These are phyloP conservation scores for Congeria kusceri DNA, from an alignment of 2,888 invertebrate genomes.

Conservation along the genomic window DNA sequence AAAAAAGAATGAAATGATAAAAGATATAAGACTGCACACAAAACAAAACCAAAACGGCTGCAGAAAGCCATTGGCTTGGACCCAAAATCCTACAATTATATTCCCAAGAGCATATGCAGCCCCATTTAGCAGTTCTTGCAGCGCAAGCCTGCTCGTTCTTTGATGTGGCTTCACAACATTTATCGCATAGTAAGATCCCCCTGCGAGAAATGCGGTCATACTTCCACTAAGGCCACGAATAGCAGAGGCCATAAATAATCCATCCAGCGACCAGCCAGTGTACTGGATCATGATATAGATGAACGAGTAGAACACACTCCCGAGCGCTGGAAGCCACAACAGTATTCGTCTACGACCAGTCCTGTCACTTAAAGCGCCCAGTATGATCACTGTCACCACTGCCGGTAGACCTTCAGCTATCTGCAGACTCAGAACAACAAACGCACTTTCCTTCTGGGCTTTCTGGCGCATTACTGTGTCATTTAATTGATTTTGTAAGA, in stretches of 20 bases:
- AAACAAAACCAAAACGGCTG: slow-evolving; percentile 83
- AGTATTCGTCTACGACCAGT: slow-evolving; percentile 82
- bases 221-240: slow-evolving; percentile 80
- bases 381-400: slow-evolving; percentile 80
- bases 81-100: slow-evolving; percentile 82
- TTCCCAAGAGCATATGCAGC: slow-evolving; percentile 80
- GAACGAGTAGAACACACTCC: slow-evolving; percentile 79
- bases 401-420: slow-evolving; percentile 84
- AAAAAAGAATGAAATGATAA: slow-evolving; percentile 81
- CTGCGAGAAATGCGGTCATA: slow-evolving; percentile 80
- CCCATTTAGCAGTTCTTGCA: slow-evolving; percentile 81
- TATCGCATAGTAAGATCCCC: slow-evolving; percentile 79
- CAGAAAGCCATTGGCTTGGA: slow-evolving; percentile 78
- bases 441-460: slow-evolving; percentile 77
- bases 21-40: slow-evolving; percentile 77
- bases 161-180: slow-evolving; percentile 77
- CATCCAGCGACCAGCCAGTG: slow-evolving; percentile 81
- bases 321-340: slow-evolving; percentile 83
- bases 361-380: slow-evolving; percentile 83
- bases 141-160: slow-evolving; percentile 75
- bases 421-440: slow-evolving; percentile 79
- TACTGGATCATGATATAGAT: slow-evolving; percentile 79
- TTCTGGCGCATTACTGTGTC: slow-evolving; percentile 62
- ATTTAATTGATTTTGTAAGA: slow-evolving; percentile 62
- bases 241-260: slow-evolving; percentile 81